Base-by-base conservation (phyloP, 1,140 invertebrate genomes). In the Orchesella cincta region DNA sequence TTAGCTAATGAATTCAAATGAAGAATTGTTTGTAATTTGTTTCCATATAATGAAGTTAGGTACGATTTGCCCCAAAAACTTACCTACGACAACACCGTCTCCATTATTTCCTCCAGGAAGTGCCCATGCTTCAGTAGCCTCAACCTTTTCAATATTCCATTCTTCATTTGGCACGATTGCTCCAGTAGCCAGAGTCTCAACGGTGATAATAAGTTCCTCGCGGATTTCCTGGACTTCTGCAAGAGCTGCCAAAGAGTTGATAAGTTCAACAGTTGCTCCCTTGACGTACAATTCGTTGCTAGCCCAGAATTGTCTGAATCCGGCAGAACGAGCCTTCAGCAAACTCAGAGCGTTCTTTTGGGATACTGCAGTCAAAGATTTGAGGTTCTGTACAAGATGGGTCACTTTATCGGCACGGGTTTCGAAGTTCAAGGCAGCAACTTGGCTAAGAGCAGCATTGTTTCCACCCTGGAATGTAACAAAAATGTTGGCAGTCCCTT, bases 91-190 rank as follows among this genome's bases (percentile, higher is more conserved):
- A 23, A 76, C 76, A 0, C 70, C 67, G 0, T 35, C 14, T n/a
- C 76, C 76, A 62, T 76, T 76, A 73, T 76, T 76, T 5, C 76
- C 76, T 5, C 76, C 76, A 12, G 76, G 67, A 1, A 34, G 35
- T 2, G 2, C n/a, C 76, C 76, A 76, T 16, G 76, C 76, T 18
- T 51, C 20, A 16, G 51, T 0, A 28, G 76, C 70, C 36, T 76
- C 23, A 36, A 76, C 54, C 18, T 73, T 72, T 1, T 73, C 39
- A 35, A 73, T 62, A 0, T 33, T 51, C 76, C 76, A 76, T 39
- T 76, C 67, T n/a, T n/a, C n/a, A 14, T 36, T 39, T 5, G 14
- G 1, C 3, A 29, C 12, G 16, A 3, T 23, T 8, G 18, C 46
- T 5, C 26, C 34, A 26, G 23, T 1, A 18, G 16, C 51, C 12